phyloP scores from a whole-genome alignment of 2,797 vertebrate genomes.

The Cyprinodon diabolis region DNA sequence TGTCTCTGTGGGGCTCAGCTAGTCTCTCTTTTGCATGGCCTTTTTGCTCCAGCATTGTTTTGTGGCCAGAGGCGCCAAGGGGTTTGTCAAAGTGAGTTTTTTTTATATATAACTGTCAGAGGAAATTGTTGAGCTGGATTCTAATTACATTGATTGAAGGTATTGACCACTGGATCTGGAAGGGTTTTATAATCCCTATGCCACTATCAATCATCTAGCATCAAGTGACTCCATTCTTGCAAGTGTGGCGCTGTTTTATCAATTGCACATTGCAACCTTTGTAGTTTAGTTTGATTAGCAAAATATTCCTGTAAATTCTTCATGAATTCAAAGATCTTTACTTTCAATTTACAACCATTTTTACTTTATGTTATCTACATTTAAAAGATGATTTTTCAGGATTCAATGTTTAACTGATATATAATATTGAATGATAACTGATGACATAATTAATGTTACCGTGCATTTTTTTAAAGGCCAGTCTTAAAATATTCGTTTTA shows the following conservation, averaged over 20 bases:
- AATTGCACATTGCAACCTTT: conserved; percentile 16
- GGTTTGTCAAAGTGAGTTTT: conserved; percentile 44
- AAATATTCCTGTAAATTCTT: not conserved
- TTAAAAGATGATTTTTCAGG: not conserved
- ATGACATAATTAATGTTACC: not conserved
- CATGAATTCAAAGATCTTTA: not conserved
- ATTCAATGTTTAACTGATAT: not conserved
- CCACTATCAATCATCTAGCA: conserved; percentile 62
- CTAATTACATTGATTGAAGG: conserved; percentile 76
- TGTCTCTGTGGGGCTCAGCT: conserved; percentile 48
- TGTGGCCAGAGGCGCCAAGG: conserved; percentile 13
- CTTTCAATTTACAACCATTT: not conserved
- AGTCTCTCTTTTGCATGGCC: conserved; percentile 42
- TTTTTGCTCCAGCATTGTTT: conserved; percentile 26
- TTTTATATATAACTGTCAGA: conserved; percentile 48
- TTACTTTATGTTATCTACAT: not conserved
- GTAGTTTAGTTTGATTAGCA: not conserved
- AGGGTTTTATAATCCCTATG: conserved; percentile 51
- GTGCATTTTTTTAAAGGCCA: not conserved
- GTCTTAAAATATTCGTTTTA: not conserved
- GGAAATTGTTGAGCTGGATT: conserved; percentile 71
- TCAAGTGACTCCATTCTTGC: conserved; percentile 33
- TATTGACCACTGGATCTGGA: conserved; percentile 66
- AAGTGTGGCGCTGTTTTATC: conserved; percentile 20
- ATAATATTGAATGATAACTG: not conserved